Evolutionary conservation across 2,888 invertebrate genomes (phyloP), one percentile per base, ranked within the genome.

Genomic region (Smittia aterrima): DNA sequence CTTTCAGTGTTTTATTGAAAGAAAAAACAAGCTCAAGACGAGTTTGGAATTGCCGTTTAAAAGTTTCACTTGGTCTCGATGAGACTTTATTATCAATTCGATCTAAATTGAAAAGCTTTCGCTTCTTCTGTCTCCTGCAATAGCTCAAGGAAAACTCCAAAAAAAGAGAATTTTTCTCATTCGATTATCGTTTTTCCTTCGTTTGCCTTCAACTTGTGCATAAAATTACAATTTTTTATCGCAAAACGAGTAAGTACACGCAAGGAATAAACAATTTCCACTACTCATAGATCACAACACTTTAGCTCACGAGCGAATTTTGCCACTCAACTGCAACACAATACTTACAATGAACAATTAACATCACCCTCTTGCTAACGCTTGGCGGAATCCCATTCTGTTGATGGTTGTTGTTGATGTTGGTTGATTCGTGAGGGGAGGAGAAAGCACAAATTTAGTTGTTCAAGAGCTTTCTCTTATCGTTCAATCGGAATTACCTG

Each of bases 291-390:
- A 70, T 53, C 53, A 70, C 27, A 70, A 54, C 67, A 41, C 66
- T 24, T 66, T 38, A 20, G 20, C n/a, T 3, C 7, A 7, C n/a
- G 18, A 58, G 22, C 22, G 22, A 2, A 9, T 32, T 32, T 32
- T 32, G 32, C 32, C 32, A 32, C 32, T 32, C 32, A 9, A 32
- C 32, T 32, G 32, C 32, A 32, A 9, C 32, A 32, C 32, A 47
- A 71, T 71, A 88, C 92, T 90, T 85, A 93, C 93, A 93, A 82
- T 93, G 92, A 77, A 93, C 92, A 79, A 90, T 89, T 78, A 92
- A 87, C 87, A 89, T 90, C 79, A 92, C 90, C 77, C 91, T 85
- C 81, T 91, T 91, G 85, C 91, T 91, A 80, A 92, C 90, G 75
- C 90, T 89, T 67, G 92, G 91, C 70, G 91, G 91, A 38, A 93